Base-by-base conservation (phyloP, 2,113 vertebrate species). In the Ivindomyrus marchei region DNA sequence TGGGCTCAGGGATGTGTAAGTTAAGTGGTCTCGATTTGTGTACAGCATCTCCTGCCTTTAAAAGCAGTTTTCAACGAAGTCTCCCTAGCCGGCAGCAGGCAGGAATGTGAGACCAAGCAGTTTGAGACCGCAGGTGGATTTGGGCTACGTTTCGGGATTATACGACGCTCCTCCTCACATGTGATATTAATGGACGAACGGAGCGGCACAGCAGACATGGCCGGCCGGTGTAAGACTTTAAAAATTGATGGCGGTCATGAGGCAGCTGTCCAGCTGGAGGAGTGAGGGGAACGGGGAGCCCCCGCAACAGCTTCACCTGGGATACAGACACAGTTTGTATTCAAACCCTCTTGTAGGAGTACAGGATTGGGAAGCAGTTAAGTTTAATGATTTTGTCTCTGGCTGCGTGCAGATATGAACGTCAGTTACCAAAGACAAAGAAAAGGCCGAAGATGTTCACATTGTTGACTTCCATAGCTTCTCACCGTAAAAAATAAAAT, bases 241-340 rank as follows among this genome's bases (percentile, higher is more conserved):
- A 89, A 89, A 89, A 84, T 89, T 56, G 74, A 84, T 89, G 50
- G 15, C 50, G 89, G 74, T 58, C 74, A n/a, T 19, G 50, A 89
- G 77, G 89, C 89, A 53, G 80, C 36, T 53, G 74, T 58, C 36
- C 89, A 85, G 50, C 77, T 80, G 77, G 11, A 42, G 50, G 10
- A 89, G 36, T 19, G 19, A 8, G 39, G 15, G 47, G 66, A 53
- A 83, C 74, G 49, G 10, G 31, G 10, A 42, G 7, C 1, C 10
- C 77, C 39, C 27, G 19, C 66, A 31, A 31, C 15, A 39, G 83
- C 49, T 45, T 89, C 77, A 53, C 70, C 19, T 89, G 49, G 50
- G 36, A 77, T 50, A 6, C 15, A 52, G 45, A 24, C 58, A 53
- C 46, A 52, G 13, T 11, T 56, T 39, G 27, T 36, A 42, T 62